Conservation (phyloP, 2,797 vertebrate genomes). For the Apogon hyalosoma region DNA sequence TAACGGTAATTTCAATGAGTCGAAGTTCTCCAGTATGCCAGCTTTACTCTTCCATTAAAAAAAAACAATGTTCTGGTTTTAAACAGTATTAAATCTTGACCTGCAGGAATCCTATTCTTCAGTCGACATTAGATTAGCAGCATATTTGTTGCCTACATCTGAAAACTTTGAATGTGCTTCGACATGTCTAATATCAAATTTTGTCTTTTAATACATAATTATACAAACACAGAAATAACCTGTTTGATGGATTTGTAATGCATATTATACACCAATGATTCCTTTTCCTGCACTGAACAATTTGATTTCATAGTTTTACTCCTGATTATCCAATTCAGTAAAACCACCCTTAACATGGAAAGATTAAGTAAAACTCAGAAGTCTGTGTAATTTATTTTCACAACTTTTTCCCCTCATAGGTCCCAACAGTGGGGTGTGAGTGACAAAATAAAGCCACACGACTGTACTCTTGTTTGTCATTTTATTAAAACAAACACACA, state of each 20-base stretch:
- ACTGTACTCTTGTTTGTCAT: neutral
- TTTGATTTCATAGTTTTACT: neutral
- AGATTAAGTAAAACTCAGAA: neutral
- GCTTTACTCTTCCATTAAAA: no score
- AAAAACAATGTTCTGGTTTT: no score
- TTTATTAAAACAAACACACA: slow-evolving; percentile 11
- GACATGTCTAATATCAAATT: neutral
- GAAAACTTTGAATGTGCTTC: neutral
- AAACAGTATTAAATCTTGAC: no score
- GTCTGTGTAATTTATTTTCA: neutral
- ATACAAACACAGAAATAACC: neutral
- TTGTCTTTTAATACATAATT: neutral
- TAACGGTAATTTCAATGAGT: slow-evolving; percentile 39
- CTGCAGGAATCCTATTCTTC: no score
- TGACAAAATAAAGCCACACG: slow-evolving; percentile 61
- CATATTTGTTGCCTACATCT: neutral
- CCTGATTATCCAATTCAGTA: neutral
- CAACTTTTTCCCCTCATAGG: slow-evolving; percentile 32
- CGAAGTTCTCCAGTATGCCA: neutral
- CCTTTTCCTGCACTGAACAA: neutral
- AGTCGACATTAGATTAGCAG: no score
- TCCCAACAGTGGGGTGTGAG: slow-evolving; percentile 4
- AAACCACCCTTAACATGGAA: neutral
- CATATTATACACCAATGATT: neutral
- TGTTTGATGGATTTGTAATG: neutral